phyloP scores from a whole-genome alignment of 2,888 invertebrate species.

The Halictus ligatus region DNA sequence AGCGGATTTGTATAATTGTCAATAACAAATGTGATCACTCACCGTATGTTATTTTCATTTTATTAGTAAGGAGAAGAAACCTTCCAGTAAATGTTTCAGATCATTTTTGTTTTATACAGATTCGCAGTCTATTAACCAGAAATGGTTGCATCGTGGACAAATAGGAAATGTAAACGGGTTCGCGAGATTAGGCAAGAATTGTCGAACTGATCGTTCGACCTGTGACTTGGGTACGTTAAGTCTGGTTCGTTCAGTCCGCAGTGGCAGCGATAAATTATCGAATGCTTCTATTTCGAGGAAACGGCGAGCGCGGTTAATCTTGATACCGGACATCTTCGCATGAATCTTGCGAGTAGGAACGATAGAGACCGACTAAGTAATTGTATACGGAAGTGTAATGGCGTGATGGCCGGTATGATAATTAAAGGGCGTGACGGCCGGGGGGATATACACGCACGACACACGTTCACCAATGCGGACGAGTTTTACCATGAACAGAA shows the following conservation, averaged over 20 bases:
- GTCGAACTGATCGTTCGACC: constrained; percentile 10
- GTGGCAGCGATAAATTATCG: constrained; percentile 44
- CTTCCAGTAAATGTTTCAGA: background rate
- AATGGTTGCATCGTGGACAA: background rate
- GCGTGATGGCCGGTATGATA: constrained; percentile 72
- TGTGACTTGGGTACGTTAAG: constrained; percentile 8
- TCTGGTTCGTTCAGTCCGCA: constrained; percentile 16
- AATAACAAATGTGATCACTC: background rate
- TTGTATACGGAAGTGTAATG: constrained; percentile 72
- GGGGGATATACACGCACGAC: constrained; percentile 56
- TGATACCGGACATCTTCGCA: constrained; percentile 62
- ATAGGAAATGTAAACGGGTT: background rate
- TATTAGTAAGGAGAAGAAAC: background rate
- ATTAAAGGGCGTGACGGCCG: constrained; percentile 74
- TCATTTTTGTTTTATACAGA: background rate
- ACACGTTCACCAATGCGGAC: constrained; percentile 34
- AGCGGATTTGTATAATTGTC: no score
- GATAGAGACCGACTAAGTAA: constrained; percentile 69
- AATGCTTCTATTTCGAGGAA: constrained; percentile 58
- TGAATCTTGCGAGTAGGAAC: constrained; percentile 55
- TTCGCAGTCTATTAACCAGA: background rate
- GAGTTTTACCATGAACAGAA: constrained; percentile 45
- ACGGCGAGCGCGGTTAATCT: constrained; percentile 53
- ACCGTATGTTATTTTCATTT: no score
- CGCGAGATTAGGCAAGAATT: background rate